A percentile compares a stretch with the other conserved stretches of the same genome.
Evolutionary conservation across 2,888 invertebrate species (phyloP).

Genomic region (Leptinotarsa juncta): DNA sequence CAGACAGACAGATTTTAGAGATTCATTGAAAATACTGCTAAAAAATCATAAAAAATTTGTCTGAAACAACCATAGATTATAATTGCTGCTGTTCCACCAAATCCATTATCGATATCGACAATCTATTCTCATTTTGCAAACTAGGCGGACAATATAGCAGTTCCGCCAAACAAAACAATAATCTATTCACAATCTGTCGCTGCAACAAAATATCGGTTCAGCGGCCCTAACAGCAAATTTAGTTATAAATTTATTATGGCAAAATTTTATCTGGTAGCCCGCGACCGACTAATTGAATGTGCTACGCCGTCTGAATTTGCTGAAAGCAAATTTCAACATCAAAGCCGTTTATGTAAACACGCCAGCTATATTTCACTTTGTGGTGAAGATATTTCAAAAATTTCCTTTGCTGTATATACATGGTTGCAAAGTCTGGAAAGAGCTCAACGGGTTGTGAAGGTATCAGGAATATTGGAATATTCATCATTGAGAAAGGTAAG

Average conservation of each 20-base stretch:
- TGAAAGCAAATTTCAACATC: slow-evolving; percentile 41
- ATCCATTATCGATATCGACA: not conserved
- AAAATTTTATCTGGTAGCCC: slow-evolving; percentile 30
- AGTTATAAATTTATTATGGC: slow-evolving; percentile 1
- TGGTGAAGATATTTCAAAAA: slow-evolving; percentile 26
- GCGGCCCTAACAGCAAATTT: not conserved
- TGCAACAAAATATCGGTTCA: slow-evolving; percentile 1
- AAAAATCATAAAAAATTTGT: not conserved
- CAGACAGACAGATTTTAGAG: too few species aligned
- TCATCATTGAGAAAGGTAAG: not conserved
- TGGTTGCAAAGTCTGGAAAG: slow-evolving; percentile 1
- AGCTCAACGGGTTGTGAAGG: not conserved
- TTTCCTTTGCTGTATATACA: slow-evolving; percentile 14
- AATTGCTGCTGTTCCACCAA: not conserved
- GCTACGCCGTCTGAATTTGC: slow-evolving; percentile 34
- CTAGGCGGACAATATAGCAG: not conserved
- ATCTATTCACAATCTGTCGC: slow-evolving; percentile 6
- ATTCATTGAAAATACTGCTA: not conserved
- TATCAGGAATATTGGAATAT: not conserved
- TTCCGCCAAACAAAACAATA: not conserved
- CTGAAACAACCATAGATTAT: not conserved
- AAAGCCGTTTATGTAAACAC: slow-evolving; percentile 43
- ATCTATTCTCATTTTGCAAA: not conserved
- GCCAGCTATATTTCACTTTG: slow-evolving; percentile 36
- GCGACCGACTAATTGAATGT: slow-evolving; percentile 36